Conservation (phyloP, 2,888 invertebrate species). For the Apoderus coryli region DNA sequence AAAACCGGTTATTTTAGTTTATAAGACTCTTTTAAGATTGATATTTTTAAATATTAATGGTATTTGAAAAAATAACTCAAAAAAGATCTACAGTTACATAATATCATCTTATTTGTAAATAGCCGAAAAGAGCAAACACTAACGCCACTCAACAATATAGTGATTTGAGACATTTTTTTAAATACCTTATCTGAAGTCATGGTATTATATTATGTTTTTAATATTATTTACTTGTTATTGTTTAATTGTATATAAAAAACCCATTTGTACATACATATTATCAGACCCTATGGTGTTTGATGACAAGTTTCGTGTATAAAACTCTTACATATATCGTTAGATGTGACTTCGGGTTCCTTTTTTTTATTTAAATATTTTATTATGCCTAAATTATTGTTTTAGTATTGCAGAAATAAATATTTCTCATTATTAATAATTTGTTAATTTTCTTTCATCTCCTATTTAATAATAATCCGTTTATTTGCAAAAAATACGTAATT, state of each 20-base stretch:
- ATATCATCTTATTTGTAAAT: too few species aligned
- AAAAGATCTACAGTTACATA: too few species aligned
- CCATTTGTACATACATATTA: slow-evolving; percentile 28
- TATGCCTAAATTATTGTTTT: slow-evolving; percentile 33
- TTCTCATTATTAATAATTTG: slow-evolving; percentile 23
- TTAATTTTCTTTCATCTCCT: slow-evolving; percentile 9
- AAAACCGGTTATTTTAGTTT: too few species aligned
- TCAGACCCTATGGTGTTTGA: slow-evolving; percentile 34
- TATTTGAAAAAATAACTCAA: too few species aligned
- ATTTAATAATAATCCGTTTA: too few species aligned
- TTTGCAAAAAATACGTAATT: too few species aligned
- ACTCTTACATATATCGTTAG: slow-evolving; percentile 23
- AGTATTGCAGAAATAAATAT: slow-evolving; percentile 30
- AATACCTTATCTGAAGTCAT: slow-evolving; percentile 10
- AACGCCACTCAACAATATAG: too few species aligned
- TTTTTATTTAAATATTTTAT: slow-evolving; percentile 32
- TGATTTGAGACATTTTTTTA: too few species aligned
- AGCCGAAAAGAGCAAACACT: too few species aligned
- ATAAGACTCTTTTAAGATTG: too few species aligned
- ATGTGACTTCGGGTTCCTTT: slow-evolving; percentile 31
- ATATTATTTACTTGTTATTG: slow-evolving; percentile 29
- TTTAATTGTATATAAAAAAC: slow-evolving; percentile 31
- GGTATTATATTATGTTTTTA: slow-evolving; percentile 22
- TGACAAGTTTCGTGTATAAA: slow-evolving; percentile 26
- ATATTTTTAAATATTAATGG: too few species aligned